A percentile compares a stretch with the other conserved stretches of the same genome.
Evolutionary conservation across 2,888 invertebrate species (phyloP).

Genomic region (Caenorhabditis sulstoni): DNA sequence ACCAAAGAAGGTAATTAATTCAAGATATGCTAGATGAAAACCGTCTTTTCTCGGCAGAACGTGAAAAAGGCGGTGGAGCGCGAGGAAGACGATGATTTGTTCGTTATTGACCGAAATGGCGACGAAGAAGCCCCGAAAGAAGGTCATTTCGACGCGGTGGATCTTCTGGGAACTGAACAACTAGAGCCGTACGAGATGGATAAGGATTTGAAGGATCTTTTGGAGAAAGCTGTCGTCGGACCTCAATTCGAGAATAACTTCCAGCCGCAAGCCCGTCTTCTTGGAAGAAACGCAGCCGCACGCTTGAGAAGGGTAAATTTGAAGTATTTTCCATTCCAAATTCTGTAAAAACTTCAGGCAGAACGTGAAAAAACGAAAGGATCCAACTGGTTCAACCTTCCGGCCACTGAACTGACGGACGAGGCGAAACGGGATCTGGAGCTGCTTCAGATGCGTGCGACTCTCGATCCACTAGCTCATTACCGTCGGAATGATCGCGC

Average conservation of each 20-base stretch:
- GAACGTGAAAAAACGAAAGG: conserved; percentile 90
- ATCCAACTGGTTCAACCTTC: conserved; percentile 91
- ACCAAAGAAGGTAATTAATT: background rate
- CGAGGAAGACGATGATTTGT: conserved; percentile 36
- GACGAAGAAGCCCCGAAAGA: conserved; percentile 13
- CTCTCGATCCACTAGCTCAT: conserved; percentile 90
- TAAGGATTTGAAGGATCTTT: conserved; percentile 58
- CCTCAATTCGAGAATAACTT: conserved; percentile 62
- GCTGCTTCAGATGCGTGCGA: conserved; percentile 93
- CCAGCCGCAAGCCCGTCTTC: conserved; percentile 55
- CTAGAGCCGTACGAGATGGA: conserved; percentile 61
- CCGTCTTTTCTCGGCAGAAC: background rate
- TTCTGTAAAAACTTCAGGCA: conserved; percentile 82
- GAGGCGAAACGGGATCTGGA: conserved; percentile 88
- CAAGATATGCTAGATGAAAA: background rate
- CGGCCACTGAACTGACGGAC: conserved; percentile 89
- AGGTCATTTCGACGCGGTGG: conserved; percentile 15
- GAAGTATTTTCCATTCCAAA: no score
- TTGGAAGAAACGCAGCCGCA: conserved; percentile 59
- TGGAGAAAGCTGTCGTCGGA: conserved; percentile 64
- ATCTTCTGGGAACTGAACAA: conserved; percentile 18
- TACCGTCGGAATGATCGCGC: conserved; percentile 92
- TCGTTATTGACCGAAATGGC: conserved; percentile 51
- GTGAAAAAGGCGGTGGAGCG: conserved; percentile 1
- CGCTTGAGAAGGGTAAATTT: conserved; percentile 58